These are phyloP conservation scores for Styela plicata DNA, from an alignment of 23 tunicate genomes.

Conservation along the genomic window DNA sequence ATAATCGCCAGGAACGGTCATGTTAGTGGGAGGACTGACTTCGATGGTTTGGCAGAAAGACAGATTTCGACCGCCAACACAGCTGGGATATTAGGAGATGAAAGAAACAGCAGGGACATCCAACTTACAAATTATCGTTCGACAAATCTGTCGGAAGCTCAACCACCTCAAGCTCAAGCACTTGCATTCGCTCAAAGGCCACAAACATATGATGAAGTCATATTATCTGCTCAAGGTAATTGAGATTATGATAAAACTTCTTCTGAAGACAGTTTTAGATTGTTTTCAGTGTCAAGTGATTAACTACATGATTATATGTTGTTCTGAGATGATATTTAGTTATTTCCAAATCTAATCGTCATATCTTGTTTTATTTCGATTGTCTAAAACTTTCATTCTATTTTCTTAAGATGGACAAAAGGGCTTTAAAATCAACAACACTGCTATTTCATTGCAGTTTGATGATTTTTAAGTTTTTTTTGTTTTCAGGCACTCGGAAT, in stretches of 20 bases:
- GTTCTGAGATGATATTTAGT: too few relatives aligned
- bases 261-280: too few relatives aligned
- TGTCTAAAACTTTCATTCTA: too few relatives aligned
- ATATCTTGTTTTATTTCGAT: too few relatives aligned
- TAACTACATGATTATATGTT: background rate
- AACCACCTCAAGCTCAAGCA: background rate
- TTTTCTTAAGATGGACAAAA: too few relatives aligned
- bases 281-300: background rate
- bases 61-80: background rate
- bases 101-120: background rate
- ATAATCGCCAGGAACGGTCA: background rate
- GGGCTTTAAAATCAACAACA: too few relatives aligned
- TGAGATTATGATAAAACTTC: too few relatives aligned
- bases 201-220: conserved; percentile 34
- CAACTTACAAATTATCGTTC: conserved; percentile 14
- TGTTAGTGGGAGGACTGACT: background rate
- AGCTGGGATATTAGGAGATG: conserved; percentile 20
- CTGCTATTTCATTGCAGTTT: too few relatives aligned
- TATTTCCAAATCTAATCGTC: too few relatives aligned
- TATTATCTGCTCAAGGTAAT: background rate
- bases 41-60: conserved; percentile 7
- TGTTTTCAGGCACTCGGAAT: too few relatives aligned
- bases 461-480: too few relatives aligned
- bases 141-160: conserved; percentile 7
- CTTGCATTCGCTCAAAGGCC: conserved; percentile 27